Evolutionary conservation across 2,113 vertebrate species (phyloP), one percentile per base, ranked within the genome.

Genomic region (Amphiprion ocellaris): DNA sequence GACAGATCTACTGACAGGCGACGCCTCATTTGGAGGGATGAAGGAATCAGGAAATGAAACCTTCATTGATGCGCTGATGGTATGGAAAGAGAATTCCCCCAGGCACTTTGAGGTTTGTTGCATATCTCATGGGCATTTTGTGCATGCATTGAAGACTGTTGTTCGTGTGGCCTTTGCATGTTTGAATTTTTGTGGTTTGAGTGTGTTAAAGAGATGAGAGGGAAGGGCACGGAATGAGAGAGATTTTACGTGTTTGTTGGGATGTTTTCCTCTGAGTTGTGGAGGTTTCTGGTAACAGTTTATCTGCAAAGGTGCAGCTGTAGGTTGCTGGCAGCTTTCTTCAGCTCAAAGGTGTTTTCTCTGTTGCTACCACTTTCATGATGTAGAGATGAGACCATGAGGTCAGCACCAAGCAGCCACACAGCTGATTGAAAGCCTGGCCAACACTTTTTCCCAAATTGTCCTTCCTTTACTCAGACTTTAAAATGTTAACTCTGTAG

Each of bases 41-140:
- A 92, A 90, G 89, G 91, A 91, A 91, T 90, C 85, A 89, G 92
- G 90, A 94, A 93, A 93, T 93, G 84, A 92, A 88, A 91, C 83
- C 82, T 89, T 91, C 84, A 93, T 89, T 90, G 91, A 92, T 92
- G 94, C 87, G 56, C 89, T 88, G 82, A 88, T 70, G 85, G 80
- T 89, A 90, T 83, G 84, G 82, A 91, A 86, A 91, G 83, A 90
- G 78, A 91, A 87, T 79, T 86, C 84, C 89, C 92, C 2, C 26
- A 6, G 79, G 82, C 49, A 69, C 30, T 77, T 17, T 53, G 79
- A 75, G 71, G 55, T 80, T 63, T 65, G 76, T 49, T 86, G 81
- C 64, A 81, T 78, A 79, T 88, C 85, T 83, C 73, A 41, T 82
- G 77, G 71, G 60, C n/a, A 74, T 81, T 82, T 83, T 81, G 23